Conservation (phyloP, 2,113 vertebrate species). For the Dromaius novaehollandiae region DNA sequence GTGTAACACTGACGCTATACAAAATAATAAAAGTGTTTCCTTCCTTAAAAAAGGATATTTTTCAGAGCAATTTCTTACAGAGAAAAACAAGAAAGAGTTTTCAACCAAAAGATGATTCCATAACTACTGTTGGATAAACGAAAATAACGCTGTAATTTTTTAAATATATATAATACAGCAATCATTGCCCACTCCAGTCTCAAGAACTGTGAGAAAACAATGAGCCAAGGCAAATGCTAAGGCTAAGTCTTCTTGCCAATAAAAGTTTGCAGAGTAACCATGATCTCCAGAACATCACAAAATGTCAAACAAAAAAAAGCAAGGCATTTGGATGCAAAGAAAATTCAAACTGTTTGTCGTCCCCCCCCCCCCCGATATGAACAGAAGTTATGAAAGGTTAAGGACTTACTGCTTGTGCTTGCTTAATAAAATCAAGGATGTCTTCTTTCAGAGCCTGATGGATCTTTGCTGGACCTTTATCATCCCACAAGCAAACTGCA, state of each 20-base stretch:
- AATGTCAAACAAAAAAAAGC: constrained; percentile 11
- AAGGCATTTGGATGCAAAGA: neutral
- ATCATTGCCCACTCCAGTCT: neutral
- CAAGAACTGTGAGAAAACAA: neutral
- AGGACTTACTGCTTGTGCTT: constrained; percentile 95
- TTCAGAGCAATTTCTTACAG: neutral
- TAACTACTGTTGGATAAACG: neutral
- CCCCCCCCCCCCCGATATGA: neutral
- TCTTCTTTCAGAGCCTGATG: constrained; percentile 99
- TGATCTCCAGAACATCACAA: neutral
- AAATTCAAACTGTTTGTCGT: neutral
- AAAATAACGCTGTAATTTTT: neutral
- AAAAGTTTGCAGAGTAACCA: neutral
- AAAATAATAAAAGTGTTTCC: neutral
- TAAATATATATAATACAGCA: neutral
- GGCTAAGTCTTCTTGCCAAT: neutral
- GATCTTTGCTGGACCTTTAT: constrained; percentile 99
- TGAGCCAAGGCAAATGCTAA: constrained; percentile 13
- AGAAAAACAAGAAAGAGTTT: neutral
- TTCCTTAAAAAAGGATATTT: neutral
- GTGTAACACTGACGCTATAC: neutral
- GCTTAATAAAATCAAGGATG: constrained; percentile 99
- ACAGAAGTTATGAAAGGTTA: neutral
- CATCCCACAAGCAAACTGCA: constrained; percentile 98
- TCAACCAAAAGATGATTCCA: neutral